Base-by-base conservation (phyloP, 2,888 invertebrate species). In the Phorcus lineatus region DNA sequence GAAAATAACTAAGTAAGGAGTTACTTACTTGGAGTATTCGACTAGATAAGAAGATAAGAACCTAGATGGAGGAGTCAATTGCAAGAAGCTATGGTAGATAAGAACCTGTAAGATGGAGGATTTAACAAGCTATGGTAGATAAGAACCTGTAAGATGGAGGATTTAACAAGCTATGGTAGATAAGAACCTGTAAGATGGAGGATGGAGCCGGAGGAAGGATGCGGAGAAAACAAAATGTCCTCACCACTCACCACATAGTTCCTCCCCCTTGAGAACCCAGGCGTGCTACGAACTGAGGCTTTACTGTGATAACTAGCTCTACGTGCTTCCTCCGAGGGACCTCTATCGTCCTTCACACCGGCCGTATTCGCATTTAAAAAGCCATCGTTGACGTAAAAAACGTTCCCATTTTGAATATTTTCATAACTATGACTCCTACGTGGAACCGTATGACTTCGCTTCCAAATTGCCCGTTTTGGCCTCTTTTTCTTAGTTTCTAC, bases 341-440 rank as follows among this genome's bases (percentile, higher is more conserved):
- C 77, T 47, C 36, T 47, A 36, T 22, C 11, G 53, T 52, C 67
- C 36, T 54, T 36, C 47, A 47, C 47, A n/a, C 17, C 13, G 22
- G 70, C 70, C 16, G 78, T 11, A 19, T 79, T 52, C 36, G 77
- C 75, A 16, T 74, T 75, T 19, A 76, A 57, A 80, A 81, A 87
- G 40, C 83, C 86, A 80, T 87, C 86, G 81, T 87, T 88, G 80
- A 87, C 83, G 82, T 87, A 87, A 78, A 81, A 86, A n/a, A 86
- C 82, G 40, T 83, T 82, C 22, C 81, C 80, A 16, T 80, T 84
- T 52, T 83, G 84, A 16, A 75, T 83, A 40, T 82, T 81, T 74
- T 86, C 82, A 79, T 81, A 74, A 78, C 82, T 85, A 55, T 82
- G 80, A 24, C 66, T 62, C n/a, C 81, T 78, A 36, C 82, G 80